A percentile compares a stretch with the other conserved stretches of the same genome.
Conservation (phyloP, 1,140 invertebrate genomes). For the Drosophila erecta region DNA sequence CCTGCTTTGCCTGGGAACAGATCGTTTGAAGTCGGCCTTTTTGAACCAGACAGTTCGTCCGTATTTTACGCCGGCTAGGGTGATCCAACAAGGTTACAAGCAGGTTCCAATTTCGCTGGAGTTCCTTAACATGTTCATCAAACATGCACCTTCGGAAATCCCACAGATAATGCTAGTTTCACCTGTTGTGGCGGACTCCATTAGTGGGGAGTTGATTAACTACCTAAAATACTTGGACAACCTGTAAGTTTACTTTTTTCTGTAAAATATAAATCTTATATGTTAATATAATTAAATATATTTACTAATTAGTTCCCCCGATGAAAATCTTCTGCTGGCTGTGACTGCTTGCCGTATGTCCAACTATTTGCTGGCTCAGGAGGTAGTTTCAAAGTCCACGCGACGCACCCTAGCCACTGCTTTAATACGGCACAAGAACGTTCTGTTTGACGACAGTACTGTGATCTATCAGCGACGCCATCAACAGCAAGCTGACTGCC, state of each 20-base stretch:
- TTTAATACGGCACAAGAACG: conserved; percentile 78
- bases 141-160: conserved; percentile 67
- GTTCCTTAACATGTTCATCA: conserved; percentile 82
- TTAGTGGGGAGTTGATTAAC: conserved; percentile 77
- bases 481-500: conserved; percentile 24
- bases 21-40: conserved; percentile 71
- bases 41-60: conserved; percentile 70
- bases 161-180: conserved; percentile 76
- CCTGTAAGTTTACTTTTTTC: conserved; percentile 53
- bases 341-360: conserved; percentile 82
- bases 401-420: conserved; percentile 67
- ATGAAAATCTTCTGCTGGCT: conserved; percentile 71
- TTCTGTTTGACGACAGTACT: conserved; percentile 78
- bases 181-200: conserved; percentile 77
- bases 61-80: conserved; percentile 66
- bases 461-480: conserved; percentile 70
- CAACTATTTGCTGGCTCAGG: conserved; percentile 77
- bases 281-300: neutral
- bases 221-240: conserved; percentile 72
- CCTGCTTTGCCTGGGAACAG: conserved; percentile 68
- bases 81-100: conserved; percentile 70
- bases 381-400: conserved; percentile 61
- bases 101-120: conserved; percentile 74
- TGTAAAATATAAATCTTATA: neutral
- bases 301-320: conserved; percentile 50